Base-by-base conservation (phyloP, 2,113 vertebrate genomes). In the Laticauda colubrina region DNA sequence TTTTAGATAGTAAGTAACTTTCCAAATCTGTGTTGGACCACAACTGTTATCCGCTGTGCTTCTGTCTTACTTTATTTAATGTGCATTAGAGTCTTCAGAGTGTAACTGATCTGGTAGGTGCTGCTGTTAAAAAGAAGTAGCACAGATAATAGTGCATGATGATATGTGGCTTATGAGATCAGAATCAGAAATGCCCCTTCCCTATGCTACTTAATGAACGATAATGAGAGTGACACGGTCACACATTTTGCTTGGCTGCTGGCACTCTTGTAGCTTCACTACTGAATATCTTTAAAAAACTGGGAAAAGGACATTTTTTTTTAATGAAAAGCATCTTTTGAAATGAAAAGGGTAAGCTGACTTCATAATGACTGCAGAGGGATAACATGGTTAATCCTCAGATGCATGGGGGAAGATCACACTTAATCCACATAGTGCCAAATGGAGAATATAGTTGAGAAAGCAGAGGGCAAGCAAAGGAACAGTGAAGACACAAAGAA, bases 341-440 rank as follows among this genome's bases (percentile, higher is more conserved):
- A 90, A 45, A 89, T 54, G 91, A 90, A 39, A 93, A 91, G 88
- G 56, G n/a, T 91, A 94, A 95, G 59, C 92, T 48, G 92, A 93
- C 85, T 89, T 94, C 91, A 11, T 89, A 91, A 92, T 91, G 93
- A 92, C 92, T 92, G 91, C 87, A 91, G 91, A 88, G 92, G 89
- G 93, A 96, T 95, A 94, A 95, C 94, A 94, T 0, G 3, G 24
- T 93, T 95, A 96, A 96, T 96, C 95, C 96, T 96, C 24, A 75
- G 26, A 55, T 93, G 95, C 91, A 92, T 95, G 93, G 92, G 90
- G 92, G 90, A 95, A 93, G 95, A 96, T 95, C 93, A 48, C 85
- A 18, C 56, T 90, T 96, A 95, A 96, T 95, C 96, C 92, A 18
- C 0, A 2, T 56, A 89, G 91, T 61, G 21, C 94, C 57, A 89